Conservation (phyloP, 1,140 invertebrate species). For the Hyphantria cunea region DNA sequence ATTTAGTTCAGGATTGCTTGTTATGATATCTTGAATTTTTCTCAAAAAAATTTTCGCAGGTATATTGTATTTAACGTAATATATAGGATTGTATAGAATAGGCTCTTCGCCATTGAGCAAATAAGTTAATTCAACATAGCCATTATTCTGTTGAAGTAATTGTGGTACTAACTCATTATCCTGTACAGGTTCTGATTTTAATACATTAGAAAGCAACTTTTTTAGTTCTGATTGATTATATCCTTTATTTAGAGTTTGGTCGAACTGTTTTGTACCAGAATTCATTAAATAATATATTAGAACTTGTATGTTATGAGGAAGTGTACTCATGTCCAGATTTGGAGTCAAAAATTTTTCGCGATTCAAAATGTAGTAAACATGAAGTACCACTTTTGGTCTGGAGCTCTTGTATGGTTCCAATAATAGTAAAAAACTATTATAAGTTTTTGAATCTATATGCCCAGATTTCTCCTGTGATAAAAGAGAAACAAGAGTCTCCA, state of each 20-base stretch:
- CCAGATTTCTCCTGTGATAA: background rate
- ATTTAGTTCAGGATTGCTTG: slow-evolving; percentile 40
- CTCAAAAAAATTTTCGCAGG: slow-evolving; percentile 53
- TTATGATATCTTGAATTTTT: slow-evolving; percentile 41
- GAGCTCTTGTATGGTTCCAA: background rate
- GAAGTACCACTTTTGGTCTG: background rate
- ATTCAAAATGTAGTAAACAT: background rate
- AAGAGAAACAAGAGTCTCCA: background rate
- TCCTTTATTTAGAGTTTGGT: too few relatives aligned
- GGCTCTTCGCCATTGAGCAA: slow-evolving; percentile 33
- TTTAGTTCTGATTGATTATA: too few relatives aligned
- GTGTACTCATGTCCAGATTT: too few relatives aligned
- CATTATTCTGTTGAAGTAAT: background rate
- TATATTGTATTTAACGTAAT: slow-evolving; percentile 61
- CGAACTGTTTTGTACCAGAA: too few relatives aligned
- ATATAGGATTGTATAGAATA: slow-evolving; percentile 34
- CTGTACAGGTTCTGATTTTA: background rate
- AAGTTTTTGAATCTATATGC: background rate
- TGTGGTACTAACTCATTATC: background rate
- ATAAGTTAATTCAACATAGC: slow-evolving; percentile 37
- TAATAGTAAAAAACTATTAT: background rate
- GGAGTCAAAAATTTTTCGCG: too few relatives aligned
- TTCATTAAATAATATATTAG: too few relatives aligned
- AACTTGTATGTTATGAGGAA: too few relatives aligned
- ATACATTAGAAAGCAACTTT: background rate